These are phyloP conservation scores for Drosophila oshimai DNA, from an alignment of 1,140 invertebrate genomes.

Conservation along the genomic window DNA sequence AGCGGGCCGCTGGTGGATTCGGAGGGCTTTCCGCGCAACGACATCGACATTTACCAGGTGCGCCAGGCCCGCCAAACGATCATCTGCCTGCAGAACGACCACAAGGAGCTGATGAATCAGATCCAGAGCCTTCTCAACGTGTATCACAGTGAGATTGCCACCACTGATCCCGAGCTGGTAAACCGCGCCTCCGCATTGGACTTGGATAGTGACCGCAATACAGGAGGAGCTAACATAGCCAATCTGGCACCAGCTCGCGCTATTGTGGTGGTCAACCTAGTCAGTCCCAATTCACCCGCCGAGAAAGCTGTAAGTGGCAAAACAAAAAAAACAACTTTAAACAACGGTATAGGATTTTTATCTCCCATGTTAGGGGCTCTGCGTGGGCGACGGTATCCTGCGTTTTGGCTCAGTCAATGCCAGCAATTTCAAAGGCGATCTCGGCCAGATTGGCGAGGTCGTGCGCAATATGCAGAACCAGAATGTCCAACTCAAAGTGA, in stretches of 20 bases:
- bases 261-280: slow-evolving; percentile 89
- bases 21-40: slow-evolving; percentile 93
- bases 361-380: slow-evolving; percentile 87
- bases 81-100: slow-evolving; percentile 96
- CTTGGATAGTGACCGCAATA: slow-evolving; percentile 18
- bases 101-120: slow-evolving; percentile 91
- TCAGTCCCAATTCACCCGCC: slow-evolving; percentile 91
- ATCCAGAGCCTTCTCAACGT: slow-evolving; percentile 89
- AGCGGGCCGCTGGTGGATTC: slow-evolving; percentile 91
- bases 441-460: slow-evolving; percentile 87
- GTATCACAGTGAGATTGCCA: slow-evolving; percentile 83
- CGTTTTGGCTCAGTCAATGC: slow-evolving; percentile 92
- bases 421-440: slow-evolving; percentile 87
- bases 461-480: slow-evolving; percentile 89
- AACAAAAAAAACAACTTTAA: not conserved
- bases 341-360: not conserved
- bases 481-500: slow-evolving; percentile 85
- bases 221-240: slow-evolving; percentile 22
- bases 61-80: slow-evolving; percentile 93
- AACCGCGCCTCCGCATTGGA: slow-evolving; percentile 66
- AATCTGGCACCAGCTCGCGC: slow-evolving; percentile 61
- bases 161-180: slow-evolving; percentile 61
- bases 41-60: slow-evolving; percentile 96
- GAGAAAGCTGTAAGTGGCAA: slow-evolving; percentile 87
- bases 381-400: slow-evolving; percentile 88